Conservation (phyloP, 2,888 invertebrate species). For the Rhingia rostrata region DNA sequence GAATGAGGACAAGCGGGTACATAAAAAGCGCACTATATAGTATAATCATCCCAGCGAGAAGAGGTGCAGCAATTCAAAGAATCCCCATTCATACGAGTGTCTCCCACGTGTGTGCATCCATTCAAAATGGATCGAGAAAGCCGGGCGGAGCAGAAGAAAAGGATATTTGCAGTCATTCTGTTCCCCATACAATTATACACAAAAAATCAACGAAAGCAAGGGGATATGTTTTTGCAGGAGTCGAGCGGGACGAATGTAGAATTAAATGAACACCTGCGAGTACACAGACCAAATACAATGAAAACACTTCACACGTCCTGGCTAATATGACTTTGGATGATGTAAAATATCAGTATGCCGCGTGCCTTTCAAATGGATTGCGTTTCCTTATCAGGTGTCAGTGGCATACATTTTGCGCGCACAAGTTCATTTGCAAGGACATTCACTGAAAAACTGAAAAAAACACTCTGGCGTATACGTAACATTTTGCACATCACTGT, state of each 20-base stretch:
- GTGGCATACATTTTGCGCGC: slow-evolving; percentile 41
- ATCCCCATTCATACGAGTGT: slow-evolving; percentile 13
- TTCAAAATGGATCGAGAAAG: slow-evolving; percentile 26
- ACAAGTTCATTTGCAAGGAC: slow-evolving; percentile 57
- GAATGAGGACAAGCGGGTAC: not conserved
- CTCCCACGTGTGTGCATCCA: slow-evolving; percentile 12
- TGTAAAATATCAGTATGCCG: slow-evolving; percentile 6
- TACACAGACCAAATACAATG: slow-evolving; percentile 1
- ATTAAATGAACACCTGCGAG: slow-evolving; percentile 65
- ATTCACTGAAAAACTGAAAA: not conserved
- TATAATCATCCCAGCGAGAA: slow-evolving; percentile 42
- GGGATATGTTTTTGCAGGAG: slow-evolving; percentile 35
- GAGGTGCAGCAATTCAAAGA: slow-evolving; percentile 43
- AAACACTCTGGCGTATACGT: slow-evolving; percentile 54
- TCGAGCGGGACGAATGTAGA: not conserved
- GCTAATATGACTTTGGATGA: slow-evolving; percentile 2
- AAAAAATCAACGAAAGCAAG: slow-evolving; percentile 34
- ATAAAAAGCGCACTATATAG: slow-evolving; percentile 58
- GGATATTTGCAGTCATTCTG: slow-evolving; percentile 37
- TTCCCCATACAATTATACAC: slow-evolving; percentile 17
- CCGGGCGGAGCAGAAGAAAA: not conserved
- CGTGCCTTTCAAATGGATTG: not conserved
- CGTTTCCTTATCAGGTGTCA: slow-evolving; percentile 22
- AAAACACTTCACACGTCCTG: not conserved
- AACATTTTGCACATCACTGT: slow-evolving; percentile 18